Evolutionary conservation across 2,113 vertebrate species (phyloP).

Genomic region (Eretmochelys imbricata): DNA sequence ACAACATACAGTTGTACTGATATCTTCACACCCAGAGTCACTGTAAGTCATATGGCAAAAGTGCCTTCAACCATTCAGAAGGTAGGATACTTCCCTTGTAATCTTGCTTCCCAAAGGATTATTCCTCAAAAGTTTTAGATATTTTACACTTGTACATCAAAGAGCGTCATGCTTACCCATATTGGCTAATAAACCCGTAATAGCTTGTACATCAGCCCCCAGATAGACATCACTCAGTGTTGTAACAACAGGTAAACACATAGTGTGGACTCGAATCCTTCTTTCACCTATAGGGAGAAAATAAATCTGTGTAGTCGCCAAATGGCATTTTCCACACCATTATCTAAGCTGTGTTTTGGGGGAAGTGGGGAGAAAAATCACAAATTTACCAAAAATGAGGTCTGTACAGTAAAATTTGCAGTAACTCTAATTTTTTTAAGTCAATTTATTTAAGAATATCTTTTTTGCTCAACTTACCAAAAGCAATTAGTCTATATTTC

Average conservation of each 20-base stretch:
- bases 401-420: not conserved
- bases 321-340: not conserved
- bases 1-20: not conserved
- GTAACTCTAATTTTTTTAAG: not conserved
- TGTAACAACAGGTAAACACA: slow-evolving; percentile 95
- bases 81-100: not conserved
- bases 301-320: not conserved
- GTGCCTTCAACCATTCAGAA: not conserved
- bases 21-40: not conserved
- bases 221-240: slow-evolving; percentile 92
- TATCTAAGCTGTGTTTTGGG: not conserved
- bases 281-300: slow-evolving; percentile 86
- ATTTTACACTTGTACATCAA: fast-evolving
- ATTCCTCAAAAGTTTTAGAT: not conserved
- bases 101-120: not conserved
- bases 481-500: not conserved
- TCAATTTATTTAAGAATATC: not conserved
- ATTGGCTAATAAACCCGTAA: slow-evolving; percentile 92
- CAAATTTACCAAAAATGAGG: not conserved
- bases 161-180: slow-evolving; percentile 86
- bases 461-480: not conserved
- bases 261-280: slow-evolving; percentile 95
- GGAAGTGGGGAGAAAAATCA: not conserved
- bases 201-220: slow-evolving; percentile 95
- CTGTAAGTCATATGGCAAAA: not conserved